A percentile compares a stretch with the other conserved stretches of the same genome.
phyloP scores from a whole-genome alignment of 2,113 vertebrate species.

The Pedionomus torquatus region DNA sequence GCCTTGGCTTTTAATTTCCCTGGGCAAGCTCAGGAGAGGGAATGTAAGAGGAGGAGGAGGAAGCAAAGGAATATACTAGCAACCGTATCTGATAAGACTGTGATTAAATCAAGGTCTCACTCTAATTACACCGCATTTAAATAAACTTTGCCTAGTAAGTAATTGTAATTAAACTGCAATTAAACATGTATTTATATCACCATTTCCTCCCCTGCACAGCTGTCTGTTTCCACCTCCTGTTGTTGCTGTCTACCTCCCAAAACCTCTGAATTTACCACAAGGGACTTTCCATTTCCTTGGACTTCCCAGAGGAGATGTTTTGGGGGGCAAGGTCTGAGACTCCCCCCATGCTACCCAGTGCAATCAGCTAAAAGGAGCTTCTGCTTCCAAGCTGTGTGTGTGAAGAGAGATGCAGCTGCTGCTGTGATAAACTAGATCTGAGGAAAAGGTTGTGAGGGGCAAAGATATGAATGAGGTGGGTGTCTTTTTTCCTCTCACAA shows the following conservation, averaged over 20 bases:
- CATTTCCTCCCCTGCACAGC: conserved; percentile 69
- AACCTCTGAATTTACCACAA: conserved; percentile 1
- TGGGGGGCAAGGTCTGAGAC: neutral
- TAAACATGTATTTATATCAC: conserved; percentile 83
- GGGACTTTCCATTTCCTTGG: conserved; percentile 26
- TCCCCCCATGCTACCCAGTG: neutral
- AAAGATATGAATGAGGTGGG: neutral
- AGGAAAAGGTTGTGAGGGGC: neutral
- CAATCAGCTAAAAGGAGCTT: neutral
- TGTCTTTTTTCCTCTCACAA: neutral
- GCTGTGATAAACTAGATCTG: neutral
- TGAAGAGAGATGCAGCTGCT: neutral
- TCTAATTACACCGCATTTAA: conserved; percentile 81
- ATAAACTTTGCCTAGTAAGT: conserved; percentile 80
- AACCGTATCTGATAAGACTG: conserved; percentile 71
- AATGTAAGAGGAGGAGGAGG: neutral
- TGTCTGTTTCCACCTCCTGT: conserved; percentile 68
- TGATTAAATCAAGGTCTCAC: conserved; percentile 81
- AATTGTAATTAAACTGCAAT: conserved; percentile 84
- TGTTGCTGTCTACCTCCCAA: conserved; percentile 65
- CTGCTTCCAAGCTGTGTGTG: neutral
- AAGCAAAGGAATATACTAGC: conserved; percentile 46
- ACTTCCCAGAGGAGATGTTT: neutral
- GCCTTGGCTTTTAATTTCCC: neutral
- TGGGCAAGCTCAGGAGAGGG: neutral